phyloP scores from a whole-genome alignment of 2,888 invertebrate species.

The Cordilura impudica region DNA sequence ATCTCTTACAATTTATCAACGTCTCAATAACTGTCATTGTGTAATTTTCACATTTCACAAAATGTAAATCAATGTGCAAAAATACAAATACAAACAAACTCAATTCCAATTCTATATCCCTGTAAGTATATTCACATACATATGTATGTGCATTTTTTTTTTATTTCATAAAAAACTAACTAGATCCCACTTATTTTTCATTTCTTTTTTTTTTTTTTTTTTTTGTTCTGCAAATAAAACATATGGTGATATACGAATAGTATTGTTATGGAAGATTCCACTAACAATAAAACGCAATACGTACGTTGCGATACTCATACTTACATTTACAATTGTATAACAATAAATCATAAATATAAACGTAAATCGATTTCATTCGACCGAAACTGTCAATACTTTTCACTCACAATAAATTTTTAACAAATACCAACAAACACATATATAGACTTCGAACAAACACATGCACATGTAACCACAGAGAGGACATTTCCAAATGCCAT shows the following conservation, averaged over 20 bases:
- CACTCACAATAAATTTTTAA: constrained; percentile 36
- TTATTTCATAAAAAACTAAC: neutral
- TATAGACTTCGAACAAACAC: too few species aligned
- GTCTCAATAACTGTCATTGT: constrained; percentile 63
- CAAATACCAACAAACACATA: constrained; percentile 4
- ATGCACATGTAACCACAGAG: too few species aligned
- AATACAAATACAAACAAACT: constrained; percentile 12
- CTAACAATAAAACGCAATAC: neutral
- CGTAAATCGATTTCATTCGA: constrained; percentile 54
- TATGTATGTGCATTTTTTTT: neutral
- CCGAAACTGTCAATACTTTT: constrained; percentile 57
- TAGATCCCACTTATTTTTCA: too few species aligned
- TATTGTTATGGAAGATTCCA: constrained; percentile 22
- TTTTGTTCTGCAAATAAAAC: constrained; percentile 13
- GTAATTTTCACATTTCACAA: constrained; percentile 64
- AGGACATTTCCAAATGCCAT: too few species aligned
- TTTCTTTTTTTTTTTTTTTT: neutral
- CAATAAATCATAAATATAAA: constrained; percentile 62
- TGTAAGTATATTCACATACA: neutral
- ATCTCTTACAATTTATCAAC: constrained; percentile 63
- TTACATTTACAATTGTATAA: constrained; percentile 38
- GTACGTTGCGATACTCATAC: neutral
- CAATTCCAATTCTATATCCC: too few species aligned
- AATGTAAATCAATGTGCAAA: constrained; percentile 57
- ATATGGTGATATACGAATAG: neutral